Percentiles rank a stretch among this genome's conserved stretches.
Conservation (phyloP, 2,888 invertebrate genomes). For the Hyles lineata region DNA sequence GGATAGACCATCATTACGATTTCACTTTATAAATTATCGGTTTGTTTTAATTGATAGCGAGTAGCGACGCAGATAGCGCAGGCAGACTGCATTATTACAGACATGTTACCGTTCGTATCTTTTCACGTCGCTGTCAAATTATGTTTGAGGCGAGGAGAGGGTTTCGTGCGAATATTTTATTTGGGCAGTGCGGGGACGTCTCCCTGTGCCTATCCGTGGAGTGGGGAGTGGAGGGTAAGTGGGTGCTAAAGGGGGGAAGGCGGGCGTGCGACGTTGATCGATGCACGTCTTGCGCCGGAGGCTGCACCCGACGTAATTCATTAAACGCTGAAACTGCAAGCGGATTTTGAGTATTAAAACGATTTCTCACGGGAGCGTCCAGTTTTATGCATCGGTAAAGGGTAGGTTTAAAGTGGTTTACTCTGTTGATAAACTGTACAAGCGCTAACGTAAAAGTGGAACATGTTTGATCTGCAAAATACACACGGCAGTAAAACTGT, state of each 20-base stretch:
- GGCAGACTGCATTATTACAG: conserved; percentile 1
- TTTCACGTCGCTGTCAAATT: conserved; percentile 30
- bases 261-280: conserved; percentile 85
- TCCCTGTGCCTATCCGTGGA: conserved; percentile 69
- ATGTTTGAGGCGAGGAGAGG: conserved; percentile 3
- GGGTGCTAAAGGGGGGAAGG: conserved; percentile 49
- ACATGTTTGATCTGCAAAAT: conserved; percentile 48
- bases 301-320: conserved; percentile 85
- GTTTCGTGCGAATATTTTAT: conserved; percentile 74
- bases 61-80: not conserved
- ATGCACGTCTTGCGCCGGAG: conserved; percentile 87
- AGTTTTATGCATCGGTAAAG: conserved; percentile 69
- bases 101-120: conserved; percentile 13
- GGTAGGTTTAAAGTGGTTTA: conserved; percentile 63
- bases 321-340: conserved; percentile 84
- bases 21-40: conserved; percentile 29
- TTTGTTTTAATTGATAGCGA: conserved; percentile 26
- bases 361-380: conserved; percentile 83
- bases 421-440: conserved; percentile 70
- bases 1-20: conserved; percentile 13
- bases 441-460: conserved; percentile 66
- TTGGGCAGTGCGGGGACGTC: conserved; percentile 77
- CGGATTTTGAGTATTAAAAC: conserved; percentile 85
- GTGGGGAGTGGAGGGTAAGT: conserved; percentile 43
- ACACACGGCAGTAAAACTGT: conserved; percentile 35